Base-by-base conservation (phyloP, 1,140 invertebrate species). In the Diprion similis region DNA sequence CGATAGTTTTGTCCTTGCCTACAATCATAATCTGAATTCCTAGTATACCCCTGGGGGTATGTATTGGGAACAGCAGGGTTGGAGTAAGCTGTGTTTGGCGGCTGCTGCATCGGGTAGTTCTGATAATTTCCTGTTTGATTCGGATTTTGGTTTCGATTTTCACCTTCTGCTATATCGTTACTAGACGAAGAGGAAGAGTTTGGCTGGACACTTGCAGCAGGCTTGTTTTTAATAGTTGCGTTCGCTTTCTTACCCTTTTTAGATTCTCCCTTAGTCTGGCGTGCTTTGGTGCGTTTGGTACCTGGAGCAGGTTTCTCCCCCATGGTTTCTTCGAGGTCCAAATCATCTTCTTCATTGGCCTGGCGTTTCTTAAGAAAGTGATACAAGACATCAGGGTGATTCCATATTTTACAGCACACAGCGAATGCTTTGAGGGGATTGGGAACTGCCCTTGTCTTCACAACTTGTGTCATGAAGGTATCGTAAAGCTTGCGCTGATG, bases 331-430 rank as follows among this genome's bases (percentile, higher is more conserved):
- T 98, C 97, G 79, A 98, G 90, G 88, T 98, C 97, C 77, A 98
- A 91, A 89, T 98, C 97, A 78, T 96, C 92, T 64, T 95, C 95
- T 77, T 95, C 95, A 45, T 92, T 92, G 68, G 91, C 91, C 79
- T 92, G 92, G 72, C 94, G 91, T 83, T 97, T 96, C 81, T 94
- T 93, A 66, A 98, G 84, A 83, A 98, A 96, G 84, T 97, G 94
- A 82, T 97, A 97, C 46, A 99, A 85, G 68, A 99, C 95, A 88
- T 99, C 98, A 0, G 98, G 98, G 89, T 99, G 98, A 85, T 99
- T 99, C 98, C 98, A 99, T 78, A 99, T 99, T 90, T 99, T 99
- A 83, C 97, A 99, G 86, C 98, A 99, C 70, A 99, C 96, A 64
- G 98, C 96, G 89, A 99, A 99, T 7, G 98, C 97, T 86, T 98